phyloP scores from a whole-genome alignment of 1,140 invertebrate species.

The Tetragnatha versicolor region DNA sequence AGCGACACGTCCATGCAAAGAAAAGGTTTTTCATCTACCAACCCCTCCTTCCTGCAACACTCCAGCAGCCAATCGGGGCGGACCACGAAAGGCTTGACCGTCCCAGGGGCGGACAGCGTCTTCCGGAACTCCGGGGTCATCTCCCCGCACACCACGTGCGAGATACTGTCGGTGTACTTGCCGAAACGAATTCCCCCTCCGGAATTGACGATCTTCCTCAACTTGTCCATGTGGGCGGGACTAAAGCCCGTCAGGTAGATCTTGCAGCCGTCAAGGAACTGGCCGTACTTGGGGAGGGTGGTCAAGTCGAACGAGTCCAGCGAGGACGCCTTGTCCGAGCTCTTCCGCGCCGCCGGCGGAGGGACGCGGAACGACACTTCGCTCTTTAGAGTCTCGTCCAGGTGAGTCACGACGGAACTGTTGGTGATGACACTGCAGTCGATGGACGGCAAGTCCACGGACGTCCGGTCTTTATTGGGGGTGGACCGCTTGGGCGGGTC shows the following conservation, averaged over 20 bases:
- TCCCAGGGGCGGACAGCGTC: constrained; percentile 57
- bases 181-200: constrained; percentile 82
- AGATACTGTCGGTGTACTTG: constrained; percentile 76
- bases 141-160: constrained; percentile 80
- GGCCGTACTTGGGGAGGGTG: constrained; percentile 72
- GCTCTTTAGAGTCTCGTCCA: constrained; percentile 60
- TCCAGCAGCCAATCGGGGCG: constrained; percentile 76
- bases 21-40: constrained; percentile 69
- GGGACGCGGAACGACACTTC: constrained; percentile 16
- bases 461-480: constrained; percentile 68
- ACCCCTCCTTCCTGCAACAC: constrained; percentile 71
- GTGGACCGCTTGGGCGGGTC: constrained; percentile 63
- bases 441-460: constrained; percentile 65
- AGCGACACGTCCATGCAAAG: constrained; percentile 15
- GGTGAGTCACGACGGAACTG: constrained; percentile 21
- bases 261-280: constrained; percentile 84
- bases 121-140: constrained; percentile 60
- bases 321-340: constrained; percentile 32
- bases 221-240: constrained; percentile 73
- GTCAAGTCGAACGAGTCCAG: constrained; percentile 56
- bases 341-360: constrained; percentile 37
- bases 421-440: constrained; percentile 48
- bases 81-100: constrained; percentile 72
- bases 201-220: constrained; percentile 78
- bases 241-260: constrained; percentile 74